A percentile compares a stretch with the other conserved stretches of the same genome.
Evolutionary conservation across 2,113 vertebrate species (phyloP).

Genomic region (Gila orcuttii): DNA sequence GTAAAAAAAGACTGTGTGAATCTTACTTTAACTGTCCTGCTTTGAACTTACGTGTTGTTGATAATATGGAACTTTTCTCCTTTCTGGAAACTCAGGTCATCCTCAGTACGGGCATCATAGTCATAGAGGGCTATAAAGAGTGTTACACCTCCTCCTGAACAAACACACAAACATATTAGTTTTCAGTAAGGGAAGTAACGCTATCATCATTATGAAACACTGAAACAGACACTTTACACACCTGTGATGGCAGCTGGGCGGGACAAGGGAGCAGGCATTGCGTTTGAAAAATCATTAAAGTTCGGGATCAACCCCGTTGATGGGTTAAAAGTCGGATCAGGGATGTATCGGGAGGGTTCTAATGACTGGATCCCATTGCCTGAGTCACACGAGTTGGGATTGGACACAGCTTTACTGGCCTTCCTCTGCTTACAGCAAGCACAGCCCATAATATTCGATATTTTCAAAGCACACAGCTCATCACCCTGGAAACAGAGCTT

Average conservation of each 20-base stretch:
- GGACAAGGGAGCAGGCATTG: conserved; percentile 57
- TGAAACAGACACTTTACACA: conserved; percentile 37
- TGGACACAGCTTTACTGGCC: conserved; percentile 68
- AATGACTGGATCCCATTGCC: conserved; percentile 39
- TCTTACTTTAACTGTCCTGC: background rate
- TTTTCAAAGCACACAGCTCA: conserved; percentile 52
- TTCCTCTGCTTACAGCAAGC: conserved; percentile 86
- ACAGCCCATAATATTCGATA: conserved; percentile 85
- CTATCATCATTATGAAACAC: background rate
- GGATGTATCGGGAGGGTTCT: conserved; percentile 75
- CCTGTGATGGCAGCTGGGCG: conserved; percentile 73
- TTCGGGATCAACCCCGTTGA: conserved; percentile 71
- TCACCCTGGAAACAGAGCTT: conserved; percentile 59
- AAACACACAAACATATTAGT: conserved; percentile 4
- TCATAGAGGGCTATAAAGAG: conserved; percentile 91
- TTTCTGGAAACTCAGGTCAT: conserved; percentile 91
- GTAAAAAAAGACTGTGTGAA: background rate
- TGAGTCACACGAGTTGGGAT: conserved; percentile 54
- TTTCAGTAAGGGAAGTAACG: background rate
- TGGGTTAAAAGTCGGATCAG: conserved; percentile 78
- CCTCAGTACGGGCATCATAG: conserved; percentile 91
- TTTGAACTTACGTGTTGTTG: conserved; percentile 85
- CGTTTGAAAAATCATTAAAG: conserved; percentile 78
- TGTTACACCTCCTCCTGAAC: conserved; percentile 84
- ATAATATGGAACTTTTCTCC: conserved; percentile 97